Conservation (phyloP, 2,797 vertebrate species). For the Tokudaia muenninki region DNA sequence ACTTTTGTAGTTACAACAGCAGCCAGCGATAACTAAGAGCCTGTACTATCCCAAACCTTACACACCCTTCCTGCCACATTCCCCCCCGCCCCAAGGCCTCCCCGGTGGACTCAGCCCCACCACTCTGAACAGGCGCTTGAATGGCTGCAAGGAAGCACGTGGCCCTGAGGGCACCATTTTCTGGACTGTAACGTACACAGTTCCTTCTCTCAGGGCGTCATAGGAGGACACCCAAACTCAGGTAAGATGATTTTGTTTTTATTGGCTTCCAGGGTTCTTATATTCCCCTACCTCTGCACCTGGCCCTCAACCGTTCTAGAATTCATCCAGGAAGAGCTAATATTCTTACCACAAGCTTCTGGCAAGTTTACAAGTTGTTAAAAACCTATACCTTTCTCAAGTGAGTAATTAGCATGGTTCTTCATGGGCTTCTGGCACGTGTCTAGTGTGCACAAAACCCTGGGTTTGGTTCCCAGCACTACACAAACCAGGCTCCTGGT, state of each 20-base stretch:
- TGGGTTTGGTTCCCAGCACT: not conserved
- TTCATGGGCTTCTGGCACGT: not conserved
- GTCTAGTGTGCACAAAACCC: not conserved
- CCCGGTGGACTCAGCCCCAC: not conserved
- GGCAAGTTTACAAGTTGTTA: constrained; percentile 32
- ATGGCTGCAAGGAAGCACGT: not conserved
- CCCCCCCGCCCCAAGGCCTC: not conserved
- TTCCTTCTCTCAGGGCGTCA: not conserved
- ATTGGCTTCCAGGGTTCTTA: not conserved
- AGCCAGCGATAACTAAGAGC: not conserved
- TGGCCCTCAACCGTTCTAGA: not conserved
- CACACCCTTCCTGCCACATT: no score
- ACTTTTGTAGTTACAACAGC: not conserved
- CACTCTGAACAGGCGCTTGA: not conserved
- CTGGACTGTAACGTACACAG: not conserved
- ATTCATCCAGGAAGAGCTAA: not conserved
- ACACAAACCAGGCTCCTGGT: not conserved
- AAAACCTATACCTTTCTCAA: constrained; percentile 45
- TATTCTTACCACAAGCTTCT: not conserved
- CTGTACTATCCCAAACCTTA: not conserved
- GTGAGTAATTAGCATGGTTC: constrained; percentile 46
- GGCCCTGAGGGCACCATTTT: not conserved
- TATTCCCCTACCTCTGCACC: rapidly evolving
- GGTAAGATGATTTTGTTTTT: not conserved
- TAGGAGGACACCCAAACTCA: not conserved